Conservation (phyloP, 2,113 vertebrate genomes). For the Platycercus adscitus region DNA sequence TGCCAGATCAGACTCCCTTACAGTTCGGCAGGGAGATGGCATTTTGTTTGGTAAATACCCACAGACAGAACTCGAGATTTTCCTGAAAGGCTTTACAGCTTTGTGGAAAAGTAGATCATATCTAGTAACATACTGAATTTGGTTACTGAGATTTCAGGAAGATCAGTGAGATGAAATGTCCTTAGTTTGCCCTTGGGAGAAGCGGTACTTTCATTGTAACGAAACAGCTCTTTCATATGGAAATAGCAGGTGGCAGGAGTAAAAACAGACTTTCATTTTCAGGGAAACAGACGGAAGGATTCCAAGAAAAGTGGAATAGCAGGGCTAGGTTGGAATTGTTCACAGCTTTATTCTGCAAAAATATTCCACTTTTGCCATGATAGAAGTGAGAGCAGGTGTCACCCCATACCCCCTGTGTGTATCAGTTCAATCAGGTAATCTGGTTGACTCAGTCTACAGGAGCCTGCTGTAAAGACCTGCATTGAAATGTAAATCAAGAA, state of each 20-base stretch:
- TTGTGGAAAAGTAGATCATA: background rate
- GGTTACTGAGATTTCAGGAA: background rate
- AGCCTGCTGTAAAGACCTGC: background rate
- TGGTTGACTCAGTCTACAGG: background rate
- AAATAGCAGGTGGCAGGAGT: conserved; percentile 59
- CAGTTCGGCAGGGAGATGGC: background rate
- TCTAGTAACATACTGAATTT: background rate
- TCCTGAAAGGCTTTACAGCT: background rate
- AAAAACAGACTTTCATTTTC: conserved; percentile 46
- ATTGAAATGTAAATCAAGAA: background rate
- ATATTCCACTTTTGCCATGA: background rate
- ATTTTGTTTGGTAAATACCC: conserved; percentile 26
- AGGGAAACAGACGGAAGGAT: conserved; percentile 48
- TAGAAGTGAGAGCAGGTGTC: background rate
- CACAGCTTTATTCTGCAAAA: background rate
- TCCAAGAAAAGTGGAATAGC: conserved; percentile 42
- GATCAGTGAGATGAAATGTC: conserved; percentile 13
- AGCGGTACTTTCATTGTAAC: background rate
- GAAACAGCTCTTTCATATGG: conserved; percentile 38
- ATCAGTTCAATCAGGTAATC: background rate
- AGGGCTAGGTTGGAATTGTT: background rate
- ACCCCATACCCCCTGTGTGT: background rate
- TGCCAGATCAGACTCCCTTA: background rate
- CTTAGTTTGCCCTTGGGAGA: conserved; percentile 45
- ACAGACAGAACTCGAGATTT: background rate